Percentiles rank a stretch among this genome's conserved stretches.
These are phyloP conservation scores for Caenorhabditis macrosperma DNA, from an alignment of 2,888 invertebrate species.

Conservation along the genomic window DNA sequence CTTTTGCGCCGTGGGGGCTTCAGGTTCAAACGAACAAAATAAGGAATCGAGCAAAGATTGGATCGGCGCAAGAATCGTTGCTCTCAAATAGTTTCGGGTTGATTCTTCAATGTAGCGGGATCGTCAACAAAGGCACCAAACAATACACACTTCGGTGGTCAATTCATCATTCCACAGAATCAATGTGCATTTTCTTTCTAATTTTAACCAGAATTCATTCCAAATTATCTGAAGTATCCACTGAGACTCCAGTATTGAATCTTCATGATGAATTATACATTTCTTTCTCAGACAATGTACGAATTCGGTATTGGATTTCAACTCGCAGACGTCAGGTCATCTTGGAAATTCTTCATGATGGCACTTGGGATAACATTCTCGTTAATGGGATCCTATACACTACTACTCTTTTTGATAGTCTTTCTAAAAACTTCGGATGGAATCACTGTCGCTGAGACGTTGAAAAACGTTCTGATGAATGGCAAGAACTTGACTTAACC, in stretches of 20 bases:
- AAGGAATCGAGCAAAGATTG: not conserved
- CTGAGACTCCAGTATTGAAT: too few species aligned
- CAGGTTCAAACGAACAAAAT: constrained; percentile 7
- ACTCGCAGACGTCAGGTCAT: not conserved
- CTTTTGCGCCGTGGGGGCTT: not conserved
- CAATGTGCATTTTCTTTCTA: too few species aligned
- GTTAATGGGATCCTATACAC: not conserved
- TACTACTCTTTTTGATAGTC: not conserved
- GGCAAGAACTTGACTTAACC: constrained; percentile 9
- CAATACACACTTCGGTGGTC: not conserved
- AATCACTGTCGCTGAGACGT: constrained; percentile 42
- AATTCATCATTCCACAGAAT: too few species aligned
- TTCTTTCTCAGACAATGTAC: constrained; percentile 3
- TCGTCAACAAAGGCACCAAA: not conserved
- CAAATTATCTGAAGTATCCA: too few species aligned
- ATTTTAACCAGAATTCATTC: too few species aligned
- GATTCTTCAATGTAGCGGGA: not conserved
- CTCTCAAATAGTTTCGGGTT: not conserved
- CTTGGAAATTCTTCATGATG: not conserved
- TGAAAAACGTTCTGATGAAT: constrained; percentile 41
- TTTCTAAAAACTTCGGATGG: not conserved
- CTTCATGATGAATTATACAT: too few species aligned
- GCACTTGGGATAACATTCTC: too few species aligned
- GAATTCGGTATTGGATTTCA: constrained; percentile 5
- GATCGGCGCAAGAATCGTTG: not conserved